Evolutionary conservation across 2,888 invertebrate species (phyloP), one percentile per base, ranked within the genome.

Genomic region (Apodemia zela): DNA sequence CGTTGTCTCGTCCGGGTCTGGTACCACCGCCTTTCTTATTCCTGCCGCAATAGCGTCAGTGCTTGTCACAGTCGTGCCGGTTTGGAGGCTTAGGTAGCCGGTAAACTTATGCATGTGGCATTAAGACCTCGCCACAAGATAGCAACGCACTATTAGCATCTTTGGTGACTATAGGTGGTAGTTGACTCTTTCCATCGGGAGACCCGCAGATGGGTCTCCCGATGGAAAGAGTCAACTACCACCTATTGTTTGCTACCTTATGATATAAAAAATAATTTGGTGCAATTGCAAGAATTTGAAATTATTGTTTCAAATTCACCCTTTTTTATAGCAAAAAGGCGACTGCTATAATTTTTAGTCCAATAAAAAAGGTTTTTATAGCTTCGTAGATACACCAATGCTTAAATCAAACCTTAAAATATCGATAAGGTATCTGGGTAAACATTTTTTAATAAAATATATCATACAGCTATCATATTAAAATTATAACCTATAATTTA

Each of bases 401-500:
- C 45, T 59, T 62, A 62, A 62, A 62, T 62, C 62, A 59, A 59
- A 59, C 33, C 61, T 49, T 65, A 62, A 66, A 64, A 66, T 63
- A 62, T 60, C n/a, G 69, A 81, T 87, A 87, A 87, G 85, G 81
- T 78, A 90, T 88, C 88, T 85, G 73, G 75, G 76, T 69, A 71
- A 70, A 71, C 77, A 76, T 80, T 76, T 75, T 73, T 71, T 67
- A 64, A 72, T 72, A 78, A 84, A 87, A 89, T 88, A 88, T 87
- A 84, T 89, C 85, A 88, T 78, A 82, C 86, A 87, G 84, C 87
- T 87, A 89, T 90, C 89, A 84, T 88, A 91, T 90, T 89, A 89
- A 87, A 89, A 87, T 88, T 89, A 89, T 85, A 89, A 86, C 87
- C 88, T 87, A 87, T 90, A 91, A 91, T 90, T 90, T 88, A 90